phyloP scores from a whole-genome alignment of 2,797 vertebrate genomes.

The Tapera naevia region DNA sequence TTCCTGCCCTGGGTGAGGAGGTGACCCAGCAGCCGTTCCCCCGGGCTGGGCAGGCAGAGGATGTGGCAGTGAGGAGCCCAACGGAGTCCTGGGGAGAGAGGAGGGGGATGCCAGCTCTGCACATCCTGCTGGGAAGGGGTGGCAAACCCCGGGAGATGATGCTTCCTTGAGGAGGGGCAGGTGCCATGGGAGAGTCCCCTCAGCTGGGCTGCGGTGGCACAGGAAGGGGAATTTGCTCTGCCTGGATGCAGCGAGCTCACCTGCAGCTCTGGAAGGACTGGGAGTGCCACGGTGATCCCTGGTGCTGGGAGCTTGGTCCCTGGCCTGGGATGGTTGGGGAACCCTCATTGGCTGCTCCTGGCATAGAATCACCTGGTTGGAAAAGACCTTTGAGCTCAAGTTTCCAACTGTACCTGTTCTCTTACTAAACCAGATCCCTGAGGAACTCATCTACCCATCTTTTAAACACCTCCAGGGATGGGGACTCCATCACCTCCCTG shows the following conservation, averaged over 20 bases:
- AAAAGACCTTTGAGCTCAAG: no score
- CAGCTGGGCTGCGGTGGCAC: not conserved
- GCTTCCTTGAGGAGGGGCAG: not conserved
- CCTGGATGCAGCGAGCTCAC: not conserved
- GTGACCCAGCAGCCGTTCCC: not conserved
- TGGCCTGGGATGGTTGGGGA: not conserved
- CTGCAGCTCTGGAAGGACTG: not conserved
- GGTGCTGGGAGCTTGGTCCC: not conserved
- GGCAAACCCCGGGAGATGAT: not conserved
- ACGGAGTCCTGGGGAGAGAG: not conserved
- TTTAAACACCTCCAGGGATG: no score
- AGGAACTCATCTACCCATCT: no score
- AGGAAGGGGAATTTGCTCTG: not conserved
- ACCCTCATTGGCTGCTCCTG: not conserved
- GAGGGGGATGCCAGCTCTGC: not conserved
- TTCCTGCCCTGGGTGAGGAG: not conserved
- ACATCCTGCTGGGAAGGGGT: not conserved
- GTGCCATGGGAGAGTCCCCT: not conserved
- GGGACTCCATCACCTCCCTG: no score
- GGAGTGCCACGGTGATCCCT: not conserved
- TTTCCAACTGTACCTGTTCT: no score
- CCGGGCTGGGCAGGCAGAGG: not conserved
- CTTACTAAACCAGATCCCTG: no score
- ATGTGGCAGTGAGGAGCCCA: not conserved
- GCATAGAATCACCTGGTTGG: no score